A percentile compares a stretch with the other conserved stretches of the same genome.
Evolutionary conservation across 2,797 vertebrate species (phyloP).

Genomic region (Lepilemur ruficaudatus): DNA sequence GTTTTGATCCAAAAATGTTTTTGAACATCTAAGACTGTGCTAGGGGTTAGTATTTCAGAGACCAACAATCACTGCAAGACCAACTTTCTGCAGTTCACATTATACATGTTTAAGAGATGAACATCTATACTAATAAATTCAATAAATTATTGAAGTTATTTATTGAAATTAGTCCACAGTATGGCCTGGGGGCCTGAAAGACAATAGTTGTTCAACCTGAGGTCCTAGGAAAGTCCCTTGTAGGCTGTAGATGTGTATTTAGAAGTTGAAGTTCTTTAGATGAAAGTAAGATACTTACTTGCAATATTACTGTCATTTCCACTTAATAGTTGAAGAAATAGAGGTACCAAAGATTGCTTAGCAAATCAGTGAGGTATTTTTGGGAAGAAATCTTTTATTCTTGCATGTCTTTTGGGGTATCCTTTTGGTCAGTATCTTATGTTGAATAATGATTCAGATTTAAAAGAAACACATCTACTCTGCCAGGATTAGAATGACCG

Average conservation of each 20-base stretch:
- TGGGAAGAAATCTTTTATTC: background rate
- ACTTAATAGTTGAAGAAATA: background rate
- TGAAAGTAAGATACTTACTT: background rate
- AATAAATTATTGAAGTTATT: background rate
- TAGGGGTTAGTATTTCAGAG: background rate
- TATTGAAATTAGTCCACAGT: background rate
- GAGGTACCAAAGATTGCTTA: background rate
- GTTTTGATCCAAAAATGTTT: constrained; percentile 12
- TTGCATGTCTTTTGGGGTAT: background rate
- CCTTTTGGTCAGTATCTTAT: background rate
- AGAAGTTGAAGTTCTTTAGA: background rate
- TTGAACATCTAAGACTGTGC: background rate
- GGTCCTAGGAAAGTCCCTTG: background rate
- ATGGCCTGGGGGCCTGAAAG: background rate
- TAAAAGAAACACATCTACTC: background rate
- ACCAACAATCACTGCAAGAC: background rate
- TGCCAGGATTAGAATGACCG: background rate
- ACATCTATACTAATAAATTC: background rate
- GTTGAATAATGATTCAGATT: background rate
- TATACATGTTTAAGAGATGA: background rate
- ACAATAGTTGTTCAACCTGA: background rate
- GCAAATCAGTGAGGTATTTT: background rate
- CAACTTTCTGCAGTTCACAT: background rate
- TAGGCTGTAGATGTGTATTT: background rate
- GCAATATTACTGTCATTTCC: background rate